These are phyloP conservation scores for Agapostemon virescens DNA, from an alignment of 2,888 invertebrate genomes.

Conservation along the genomic window DNA sequence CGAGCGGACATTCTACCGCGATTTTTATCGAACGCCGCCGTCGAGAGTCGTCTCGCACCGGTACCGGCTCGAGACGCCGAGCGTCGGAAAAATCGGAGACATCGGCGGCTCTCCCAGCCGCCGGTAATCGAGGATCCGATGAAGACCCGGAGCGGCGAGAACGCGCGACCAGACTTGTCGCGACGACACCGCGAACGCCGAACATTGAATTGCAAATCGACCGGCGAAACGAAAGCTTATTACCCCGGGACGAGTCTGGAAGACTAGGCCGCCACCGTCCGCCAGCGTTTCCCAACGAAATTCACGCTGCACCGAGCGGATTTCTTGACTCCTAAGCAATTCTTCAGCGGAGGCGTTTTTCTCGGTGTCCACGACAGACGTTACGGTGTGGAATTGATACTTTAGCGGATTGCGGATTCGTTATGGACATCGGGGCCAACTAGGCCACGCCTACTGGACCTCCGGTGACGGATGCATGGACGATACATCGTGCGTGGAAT, in stretches of 20 bases:
- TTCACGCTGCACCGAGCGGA: not conserved
- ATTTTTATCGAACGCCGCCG: slow-evolving; percentile 65
- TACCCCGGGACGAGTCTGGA: not conserved
- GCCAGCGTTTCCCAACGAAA: not conserved
- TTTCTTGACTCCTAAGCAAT: not conserved
- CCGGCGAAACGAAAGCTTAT: slow-evolving; percentile 25
- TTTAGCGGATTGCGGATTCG: too few relatives aligned
- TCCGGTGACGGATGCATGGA: not conserved
- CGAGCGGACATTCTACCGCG: slow-evolving; percentile 69
- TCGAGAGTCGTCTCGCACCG: not conserved
- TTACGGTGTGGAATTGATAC: too few relatives aligned
- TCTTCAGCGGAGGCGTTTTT: too few relatives aligned
- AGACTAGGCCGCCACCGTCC: not conserved
- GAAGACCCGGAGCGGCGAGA: slow-evolving; percentile 26
- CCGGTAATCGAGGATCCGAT: slow-evolving; percentile 43
- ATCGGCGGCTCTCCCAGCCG: slow-evolving; percentile 1
- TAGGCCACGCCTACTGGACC: not conserved
- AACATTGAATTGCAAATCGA: slow-evolving; percentile 42
- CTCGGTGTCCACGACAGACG: too few relatives aligned
- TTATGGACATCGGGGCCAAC: too few relatives aligned
- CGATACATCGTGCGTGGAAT: not conserved
- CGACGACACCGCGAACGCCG: slow-evolving; percentile 5
- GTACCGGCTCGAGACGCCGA: slow-evolving; percentile 24
- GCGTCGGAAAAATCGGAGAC: slow-evolving; percentile 42
- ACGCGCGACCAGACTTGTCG: slow-evolving; percentile 27